Percentiles rank a stretch among this genome's conserved stretches.
These are phyloP conservation scores for Gambusia affinis DNA, from an alignment of 2,113 vertebrate genomes.

Conservation along the genomic window DNA sequence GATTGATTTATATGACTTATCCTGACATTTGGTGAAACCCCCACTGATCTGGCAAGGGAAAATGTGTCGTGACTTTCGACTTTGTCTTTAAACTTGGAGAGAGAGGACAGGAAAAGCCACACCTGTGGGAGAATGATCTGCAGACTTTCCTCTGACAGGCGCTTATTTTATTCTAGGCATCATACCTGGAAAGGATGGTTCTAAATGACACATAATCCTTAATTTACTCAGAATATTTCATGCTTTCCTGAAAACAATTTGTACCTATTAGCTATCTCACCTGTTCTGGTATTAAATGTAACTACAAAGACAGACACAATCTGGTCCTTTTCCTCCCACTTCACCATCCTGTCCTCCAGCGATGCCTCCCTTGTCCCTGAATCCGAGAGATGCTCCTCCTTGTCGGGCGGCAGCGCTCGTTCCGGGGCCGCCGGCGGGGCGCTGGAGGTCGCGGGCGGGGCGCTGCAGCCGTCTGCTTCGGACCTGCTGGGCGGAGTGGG, in stretches of 20 bases:
- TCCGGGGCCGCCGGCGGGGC: slow-evolving; percentile 47
- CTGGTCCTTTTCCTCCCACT: slow-evolving; percentile 89
- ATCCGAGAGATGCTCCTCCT: slow-evolving; percentile 48
- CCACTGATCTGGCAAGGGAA: neutral
- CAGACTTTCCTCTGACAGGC: slow-evolving; percentile 18
- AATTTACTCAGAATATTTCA: neutral
- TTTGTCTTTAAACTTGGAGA: slow-evolving; percentile 28
- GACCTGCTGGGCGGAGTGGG: slow-evolving; percentile 41
- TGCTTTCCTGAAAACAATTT: neutral
- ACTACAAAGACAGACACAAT: slow-evolving; percentile 94
- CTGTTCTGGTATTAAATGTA: slow-evolving; percentile 91
- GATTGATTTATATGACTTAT: slow-evolving; percentile 23
- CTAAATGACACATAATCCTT: neutral
- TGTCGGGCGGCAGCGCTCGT: slow-evolving; percentile 36
- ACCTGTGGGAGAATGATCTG: slow-evolving; percentile 57
- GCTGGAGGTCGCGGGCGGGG: slow-evolving; percentile 60
- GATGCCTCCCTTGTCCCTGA: slow-evolving; percentile 46
- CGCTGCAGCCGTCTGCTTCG: slow-evolving; percentile 56
- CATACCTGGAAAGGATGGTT: neutral
- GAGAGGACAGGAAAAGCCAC: slow-evolving; percentile 58
- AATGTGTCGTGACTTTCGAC: slow-evolving; percentile 13
- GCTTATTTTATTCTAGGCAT: slow-evolving; percentile 23
- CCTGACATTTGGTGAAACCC: slow-evolving; percentile 21
- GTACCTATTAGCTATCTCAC: slow-evolving; percentile 72
- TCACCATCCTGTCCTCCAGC: slow-evolving; percentile 72